phyloP scores from a whole-genome alignment of 2,888 invertebrate genomes.

The Tanypteryx hageni region DNA sequence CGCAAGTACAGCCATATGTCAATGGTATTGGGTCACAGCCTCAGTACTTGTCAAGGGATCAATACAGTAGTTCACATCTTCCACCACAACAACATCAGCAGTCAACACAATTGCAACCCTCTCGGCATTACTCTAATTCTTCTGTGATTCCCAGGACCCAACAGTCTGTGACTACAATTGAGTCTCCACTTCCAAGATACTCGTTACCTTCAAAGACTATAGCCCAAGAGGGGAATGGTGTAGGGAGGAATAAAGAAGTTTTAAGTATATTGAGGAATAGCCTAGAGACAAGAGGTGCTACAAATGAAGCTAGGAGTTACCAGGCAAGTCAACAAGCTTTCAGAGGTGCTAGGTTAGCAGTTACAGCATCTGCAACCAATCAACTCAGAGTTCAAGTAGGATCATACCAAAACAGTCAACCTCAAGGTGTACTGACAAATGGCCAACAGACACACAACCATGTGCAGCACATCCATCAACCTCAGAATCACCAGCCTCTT shows the following conservation, averaged over 20 bases:
- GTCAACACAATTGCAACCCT: background rate
- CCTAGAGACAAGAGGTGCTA: conserved; percentile 76
- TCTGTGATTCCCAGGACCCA: conserved; percentile 4
- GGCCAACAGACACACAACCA: conserved; percentile 30
- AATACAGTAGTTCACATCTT: conserved; percentile 22
- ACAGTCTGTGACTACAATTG: background rate
- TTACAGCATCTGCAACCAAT: conserved; percentile 33
- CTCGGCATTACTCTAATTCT: conserved; percentile 3
- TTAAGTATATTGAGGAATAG: conserved; percentile 84
- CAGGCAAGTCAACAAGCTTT: conserved; percentile 47
- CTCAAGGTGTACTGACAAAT: conserved; percentile 64
- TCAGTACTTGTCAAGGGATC: conserved; percentile 39
- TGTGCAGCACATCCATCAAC: conserved; percentile 23
- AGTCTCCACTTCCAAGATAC: conserved; percentile 27
- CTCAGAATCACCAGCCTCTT: conserved; percentile 29
- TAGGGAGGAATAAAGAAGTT: conserved; percentile 82
- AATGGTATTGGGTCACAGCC: conserved; percentile 50
- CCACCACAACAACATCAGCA: conserved; percentile 11
- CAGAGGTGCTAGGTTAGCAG: conserved; percentile 58
- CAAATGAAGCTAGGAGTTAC: conserved; percentile 47
- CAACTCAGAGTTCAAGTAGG: conserved; percentile 65
- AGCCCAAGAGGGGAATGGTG: conserved; percentile 35
- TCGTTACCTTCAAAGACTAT: conserved; percentile 15
- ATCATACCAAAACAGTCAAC: conserved; percentile 54
- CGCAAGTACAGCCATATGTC: conserved; percentile 52